Percentiles rank a stretch among this genome's conserved stretches.
Evolutionary conservation across 2,113 vertebrate species (phyloP).

Genomic region (Damaliscus lunatus): DNA sequence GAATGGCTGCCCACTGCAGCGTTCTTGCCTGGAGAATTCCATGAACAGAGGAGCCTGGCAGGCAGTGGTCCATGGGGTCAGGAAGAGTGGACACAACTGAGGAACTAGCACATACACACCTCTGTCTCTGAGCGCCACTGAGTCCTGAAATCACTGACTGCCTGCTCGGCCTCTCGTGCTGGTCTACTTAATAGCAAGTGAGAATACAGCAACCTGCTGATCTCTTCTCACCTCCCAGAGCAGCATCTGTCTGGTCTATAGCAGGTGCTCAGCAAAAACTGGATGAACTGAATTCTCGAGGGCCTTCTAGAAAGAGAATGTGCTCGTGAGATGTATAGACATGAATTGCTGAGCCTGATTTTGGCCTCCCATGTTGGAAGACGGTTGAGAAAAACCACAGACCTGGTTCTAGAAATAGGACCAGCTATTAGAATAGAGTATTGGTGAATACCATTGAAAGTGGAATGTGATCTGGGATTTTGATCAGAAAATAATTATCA

Average conservation of each 20-base stretch:
- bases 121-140: background rate
- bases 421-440: background rate
- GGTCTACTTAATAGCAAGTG: background rate
- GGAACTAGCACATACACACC: background rate
- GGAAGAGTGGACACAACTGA: background rate
- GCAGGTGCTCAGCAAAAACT: background rate
- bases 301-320: background rate
- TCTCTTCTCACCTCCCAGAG: background rate
- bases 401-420: background rate
- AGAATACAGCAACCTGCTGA: background rate
- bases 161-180: background rate
- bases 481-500: background rate
- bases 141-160: background rate
- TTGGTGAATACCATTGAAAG: background rate
- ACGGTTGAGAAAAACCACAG: background rate
- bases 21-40: background rate
- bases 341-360: background rate
- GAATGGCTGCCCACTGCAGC: background rate
- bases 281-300: background rate
- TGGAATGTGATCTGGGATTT: background rate
- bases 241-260: background rate
- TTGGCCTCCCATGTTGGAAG: background rate
- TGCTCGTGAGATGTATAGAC: background rate
- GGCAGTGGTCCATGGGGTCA: accelerated
- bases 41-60: background rate